Base-by-base conservation (phyloP, 2,113 vertebrate species). In the Engraulis encrasicolus region DNA sequence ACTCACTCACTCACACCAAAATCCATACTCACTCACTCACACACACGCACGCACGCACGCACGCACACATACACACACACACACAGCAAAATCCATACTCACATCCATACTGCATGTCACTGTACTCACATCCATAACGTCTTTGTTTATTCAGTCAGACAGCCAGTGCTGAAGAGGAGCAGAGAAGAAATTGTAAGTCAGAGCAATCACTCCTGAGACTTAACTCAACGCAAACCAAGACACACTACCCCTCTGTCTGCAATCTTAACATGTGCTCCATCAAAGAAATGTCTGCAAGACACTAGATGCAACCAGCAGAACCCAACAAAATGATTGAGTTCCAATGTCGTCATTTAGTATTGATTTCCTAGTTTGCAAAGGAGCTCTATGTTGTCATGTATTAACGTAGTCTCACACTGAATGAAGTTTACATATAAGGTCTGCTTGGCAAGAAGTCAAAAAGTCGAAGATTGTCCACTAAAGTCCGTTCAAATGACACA, bases 361-460 rank as follows among this genome's bases (percentile, higher is more conserved):
- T 66, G 12, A 40, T 52, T 54, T 38, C 17, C 71, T 82, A 86
- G 58, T 34, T 80, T 74, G 83, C 82, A 78, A 82, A 81, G 61
- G 77, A 86, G 85, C 78, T 84, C 81, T 85, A 20, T 88, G 78
- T 89, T 88, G 82, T 80, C 83, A 85, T 88, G 86, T 14, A 31
- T 15, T 23, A 66, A 14, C 58, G 31, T 66, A 81, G 31, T 82
- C 48, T 27, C 34, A 52, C 61, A 78, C 83, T 49, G 78, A 85
- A 27, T 50, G 23, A 84, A 27, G 40, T 84, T 78, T 82, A 78
- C 81, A 20, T 36, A 83, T 80, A 78, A 78, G 3, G 84, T 90
- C 54, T 37, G 23, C 58, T 14, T 66, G 58, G 9, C 23, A 31
- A 66, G 11, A 66, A 66, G 58, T 66, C 23, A 9, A 66, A 11